Percentiles rank a stretch among this genome's conserved stretches.
These are phyloP conservation scores for Oryctolagus cuniculus DNA, from an alignment of 2,113 vertebrate genomes.

Conservation along the genomic window mOryCun1.1 NC_091434.1:68832501-68833000, in stretches of 20 bases:
- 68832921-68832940: slow-evolving; percentile 44
- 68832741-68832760: slow-evolving; percentile 86
- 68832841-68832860: slow-evolving; percentile 62
- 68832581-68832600: slow-evolving; percentile 83
- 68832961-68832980: slow-evolving; percentile 30
- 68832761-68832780: slow-evolving; percentile 77
- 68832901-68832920: slow-evolving; percentile 57
- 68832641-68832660: slow-evolving; percentile 84
- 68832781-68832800: slow-evolving; percentile 68
- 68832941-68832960: slow-evolving; percentile 47
- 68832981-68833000: neutral
- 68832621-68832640: slow-evolving; percentile 90
- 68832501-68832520: slow-evolving; percentile 83
- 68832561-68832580: slow-evolving; percentile 74
- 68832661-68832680: slow-evolving; percentile 83
- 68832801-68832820: slow-evolving; percentile 63
- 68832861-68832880: neutral
- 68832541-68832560: slow-evolving; percentile 71
- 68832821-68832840: slow-evolving; percentile 79
- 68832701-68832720: slow-evolving; percentile 86
- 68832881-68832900: neutral
- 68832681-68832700: slow-evolving; percentile 82
- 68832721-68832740: slow-evolving; percentile 83
- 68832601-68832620: slow-evolving; percentile 84
- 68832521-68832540: slow-evolving; percentile 77